Base-by-base conservation (phyloP, 1,140 invertebrate species). In the Hermetia illucens region DNA sequence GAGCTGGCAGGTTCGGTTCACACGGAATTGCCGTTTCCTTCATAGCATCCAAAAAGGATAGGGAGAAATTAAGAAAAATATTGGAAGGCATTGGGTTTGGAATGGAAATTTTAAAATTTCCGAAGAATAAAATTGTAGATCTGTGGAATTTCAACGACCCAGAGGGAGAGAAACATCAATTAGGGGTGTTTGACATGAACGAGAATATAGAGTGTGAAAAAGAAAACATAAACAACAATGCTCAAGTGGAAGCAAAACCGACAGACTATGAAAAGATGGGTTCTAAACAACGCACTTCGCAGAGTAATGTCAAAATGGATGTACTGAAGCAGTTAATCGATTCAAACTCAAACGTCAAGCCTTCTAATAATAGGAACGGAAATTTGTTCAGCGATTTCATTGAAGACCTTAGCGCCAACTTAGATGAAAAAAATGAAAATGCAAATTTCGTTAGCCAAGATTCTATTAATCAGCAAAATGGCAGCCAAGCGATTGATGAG, bases 1-100 rank as follows among this genome's bases (percentile, higher is more conserved):
- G 93, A 49, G 89, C 90, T 36, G 94, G 93, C 2, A 69, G 94
- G 47, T 98, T 79, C 66, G 86, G 86, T 2, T 77, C 81, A 13
- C 68, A 71, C 51, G 85, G 83, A 38, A 69, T 75, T 34, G 73
- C 79, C 17, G 71, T 88, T 18, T 79, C 70, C 44, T 68, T 85
- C 36, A 50, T 77, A 15, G 63, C 70, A 30, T 58, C 72, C 41
- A 68, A 68, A 16, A 61, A 68, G 32, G 78, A 82, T 52, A 36
- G 70, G 31, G 43, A 52, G 10, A 64, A 58, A 35, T 79, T 83
- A 41, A 62, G 60, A 52, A 46, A 65, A 34, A 62, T 81, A 37
- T 50, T 82, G 21, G 44, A 51, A 3, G 50, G 51, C 3, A 53
- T 72, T 16, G 67, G 67, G 12, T 44, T 48, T 19, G 59, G 63